Evolutionary conservation across 1,140 invertebrate genomes (phyloP).

Genomic region (Bombus confusus): DNA sequence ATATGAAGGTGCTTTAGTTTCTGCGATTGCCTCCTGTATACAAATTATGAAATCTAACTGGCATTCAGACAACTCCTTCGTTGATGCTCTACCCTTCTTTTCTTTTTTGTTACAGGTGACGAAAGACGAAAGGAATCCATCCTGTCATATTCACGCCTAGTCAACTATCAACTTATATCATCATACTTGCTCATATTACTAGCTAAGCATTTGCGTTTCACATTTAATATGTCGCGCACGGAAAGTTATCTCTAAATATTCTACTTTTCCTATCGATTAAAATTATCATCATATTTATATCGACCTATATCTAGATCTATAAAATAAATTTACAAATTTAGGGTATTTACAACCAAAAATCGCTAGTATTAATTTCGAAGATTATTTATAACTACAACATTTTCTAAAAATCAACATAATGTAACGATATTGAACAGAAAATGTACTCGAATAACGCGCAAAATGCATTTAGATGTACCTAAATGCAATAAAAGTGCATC

Average conservation of each 20-base stretch:
- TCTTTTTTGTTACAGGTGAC: conserved; percentile 63
- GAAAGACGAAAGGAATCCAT: conserved; percentile 59
- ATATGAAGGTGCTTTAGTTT: conserved; percentile 6
- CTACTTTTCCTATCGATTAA: background rate
- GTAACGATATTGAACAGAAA: no score
- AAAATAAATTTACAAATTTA: no score
- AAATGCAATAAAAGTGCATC: no score
- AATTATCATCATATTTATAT: background rate
- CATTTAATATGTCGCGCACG: background rate
- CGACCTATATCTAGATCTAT: no score
- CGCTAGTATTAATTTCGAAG: background rate
- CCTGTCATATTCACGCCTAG: conserved; percentile 37
- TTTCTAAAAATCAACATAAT: no score
- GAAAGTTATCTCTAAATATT: no score
- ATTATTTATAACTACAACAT: background rate
- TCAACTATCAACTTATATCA: conserved; percentile 21
- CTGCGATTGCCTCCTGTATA: conserved; percentile 25
- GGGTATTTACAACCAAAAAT: no score
- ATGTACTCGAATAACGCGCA: no score
- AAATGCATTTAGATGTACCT: no score
- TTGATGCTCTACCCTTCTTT: conserved; percentile 49
- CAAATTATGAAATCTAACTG: conserved; percentile 49
- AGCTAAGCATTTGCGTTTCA: background rate
- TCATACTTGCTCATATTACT: background rate
- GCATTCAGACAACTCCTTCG: conserved; percentile 49